Evolutionary conservation across 1,140 invertebrate genomes (phyloP).

Genomic region (Eriocheir sinensis): DNA sequence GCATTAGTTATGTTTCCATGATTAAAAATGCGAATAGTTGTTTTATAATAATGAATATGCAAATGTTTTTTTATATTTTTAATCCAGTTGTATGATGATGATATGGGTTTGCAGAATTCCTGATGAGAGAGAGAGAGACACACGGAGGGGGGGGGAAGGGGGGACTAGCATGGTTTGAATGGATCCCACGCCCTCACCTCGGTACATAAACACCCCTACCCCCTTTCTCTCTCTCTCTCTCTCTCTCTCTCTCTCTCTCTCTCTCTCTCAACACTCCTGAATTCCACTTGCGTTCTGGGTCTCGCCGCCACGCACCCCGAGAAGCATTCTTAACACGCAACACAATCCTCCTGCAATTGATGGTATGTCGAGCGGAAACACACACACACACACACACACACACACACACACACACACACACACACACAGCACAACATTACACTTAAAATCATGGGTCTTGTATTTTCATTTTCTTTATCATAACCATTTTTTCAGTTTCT

Average conservation of each 20-base stretch:
- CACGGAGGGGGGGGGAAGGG: not conserved
- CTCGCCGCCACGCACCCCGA: not conserved
- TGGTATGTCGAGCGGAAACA: not conserved
- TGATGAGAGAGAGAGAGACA: conserved; percentile 11
- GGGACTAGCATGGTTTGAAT: not conserved
- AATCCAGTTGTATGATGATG: no score
- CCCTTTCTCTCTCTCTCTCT: no score
- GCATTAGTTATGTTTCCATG: no score
- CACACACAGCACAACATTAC: no score
- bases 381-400: conserved; percentile 13
- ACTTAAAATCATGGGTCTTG: no score
- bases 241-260: no score
- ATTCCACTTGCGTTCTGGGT: not conserved
- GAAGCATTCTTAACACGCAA: not conserved
- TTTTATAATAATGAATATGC: no score
- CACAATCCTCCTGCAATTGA: not conserved
- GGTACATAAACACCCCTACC: not conserved
- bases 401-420: conserved; percentile 4
- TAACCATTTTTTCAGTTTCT: no score
- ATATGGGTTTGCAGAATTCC: no score
- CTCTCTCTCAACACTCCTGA: not conserved
- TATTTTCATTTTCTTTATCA: no score
- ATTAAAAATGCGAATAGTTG: no score
- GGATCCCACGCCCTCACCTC: not conserved
- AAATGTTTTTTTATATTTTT: no score